phyloP scores from a whole-genome alignment of 2,888 invertebrate species.

The Tinea pellionella region DNA sequence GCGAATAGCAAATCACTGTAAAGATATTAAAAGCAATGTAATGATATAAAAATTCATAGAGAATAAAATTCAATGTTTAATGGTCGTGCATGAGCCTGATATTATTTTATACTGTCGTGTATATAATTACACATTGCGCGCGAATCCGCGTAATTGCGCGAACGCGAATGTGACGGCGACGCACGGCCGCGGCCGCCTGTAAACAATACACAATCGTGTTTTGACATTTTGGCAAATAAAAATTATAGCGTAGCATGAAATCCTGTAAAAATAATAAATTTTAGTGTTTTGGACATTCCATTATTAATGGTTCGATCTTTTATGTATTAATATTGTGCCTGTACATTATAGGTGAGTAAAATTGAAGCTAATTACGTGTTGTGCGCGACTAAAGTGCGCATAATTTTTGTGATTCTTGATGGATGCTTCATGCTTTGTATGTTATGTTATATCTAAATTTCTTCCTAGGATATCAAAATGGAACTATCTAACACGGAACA shows the following conservation, averaged over 20 bases:
- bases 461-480: conserved; percentile 26
- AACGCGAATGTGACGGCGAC: no score
- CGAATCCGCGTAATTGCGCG: neutral
- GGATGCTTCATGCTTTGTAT: neutral
- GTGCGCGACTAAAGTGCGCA: neutral
- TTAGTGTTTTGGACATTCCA: neutral
- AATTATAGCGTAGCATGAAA: neutral
- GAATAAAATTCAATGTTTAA: no score
- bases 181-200: neutral
- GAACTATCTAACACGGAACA: conserved; percentile 45
- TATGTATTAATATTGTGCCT: neutral
- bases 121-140: neutral
- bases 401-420: neutral
- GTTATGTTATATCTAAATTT: neutral
- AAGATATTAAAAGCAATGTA: no score
- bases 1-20: no score
- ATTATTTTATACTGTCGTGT: no score
- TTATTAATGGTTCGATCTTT: neutral
- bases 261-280: neutral
- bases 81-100: no score
- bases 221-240: conserved; percentile 1
- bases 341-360: neutral
- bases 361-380: neutral
- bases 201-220: neutral
- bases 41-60: no score